Evolutionary conservation across 2,113 vertebrate genomes (phyloP).

Genomic region (Saccopteryx leptura): DNA sequence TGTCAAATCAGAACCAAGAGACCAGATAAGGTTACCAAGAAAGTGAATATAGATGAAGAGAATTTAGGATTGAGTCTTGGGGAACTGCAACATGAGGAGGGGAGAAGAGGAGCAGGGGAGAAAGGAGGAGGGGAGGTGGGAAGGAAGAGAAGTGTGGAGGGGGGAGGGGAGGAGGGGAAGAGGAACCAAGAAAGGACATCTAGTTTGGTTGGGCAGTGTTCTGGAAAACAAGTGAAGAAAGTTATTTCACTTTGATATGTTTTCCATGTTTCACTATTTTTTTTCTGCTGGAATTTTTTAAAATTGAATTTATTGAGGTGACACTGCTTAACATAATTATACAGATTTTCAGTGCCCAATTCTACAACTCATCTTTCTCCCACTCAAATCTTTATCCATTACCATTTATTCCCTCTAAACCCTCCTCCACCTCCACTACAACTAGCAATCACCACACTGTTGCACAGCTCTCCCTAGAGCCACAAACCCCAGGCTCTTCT

Average conservation of each 20-base stretch:
- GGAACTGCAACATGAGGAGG: not conserved
- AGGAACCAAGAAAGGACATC: not conserved
- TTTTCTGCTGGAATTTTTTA: not conserved
- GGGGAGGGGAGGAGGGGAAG: not conserved
- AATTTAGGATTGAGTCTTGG: not conserved
- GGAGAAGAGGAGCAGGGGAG: not conserved
- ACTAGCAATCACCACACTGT: too few relatives aligned
- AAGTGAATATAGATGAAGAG: not conserved
- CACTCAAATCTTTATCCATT: too few relatives aligned
- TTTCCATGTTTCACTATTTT: not conserved
- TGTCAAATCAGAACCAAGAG: not conserved
- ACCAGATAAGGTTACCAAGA: not conserved
- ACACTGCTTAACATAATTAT: too few relatives aligned
- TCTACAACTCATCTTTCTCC: too few relatives aligned
- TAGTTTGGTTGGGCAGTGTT: too few relatives aligned
- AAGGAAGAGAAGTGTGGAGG: not conserved
- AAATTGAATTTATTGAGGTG: too few relatives aligned
- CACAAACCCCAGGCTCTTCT: too few relatives aligned
- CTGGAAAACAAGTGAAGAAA: not conserved
- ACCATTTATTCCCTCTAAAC: too few relatives aligned
- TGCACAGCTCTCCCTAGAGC: too few relatives aligned
- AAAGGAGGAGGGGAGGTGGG: not conserved
- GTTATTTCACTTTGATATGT: not conserved
- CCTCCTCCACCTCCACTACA: too few relatives aligned
- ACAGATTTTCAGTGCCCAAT: too few relatives aligned